Evolutionary conservation across 2,113 vertebrate genomes (phyloP).

Genomic region (Apistogramma diplotaenia): DNA sequence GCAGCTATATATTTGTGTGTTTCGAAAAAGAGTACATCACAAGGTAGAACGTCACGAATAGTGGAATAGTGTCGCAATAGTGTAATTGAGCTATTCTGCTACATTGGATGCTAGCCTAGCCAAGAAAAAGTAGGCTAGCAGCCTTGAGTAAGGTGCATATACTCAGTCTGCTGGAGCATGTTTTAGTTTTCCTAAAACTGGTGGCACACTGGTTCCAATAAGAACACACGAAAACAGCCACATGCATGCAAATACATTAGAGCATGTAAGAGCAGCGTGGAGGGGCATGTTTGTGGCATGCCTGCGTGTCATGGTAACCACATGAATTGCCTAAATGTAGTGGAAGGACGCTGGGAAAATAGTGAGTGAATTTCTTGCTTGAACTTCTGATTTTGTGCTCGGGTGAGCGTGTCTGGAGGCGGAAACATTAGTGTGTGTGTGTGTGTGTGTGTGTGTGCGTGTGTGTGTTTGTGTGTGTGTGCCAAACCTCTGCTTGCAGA

Average conservation of each 20-base stretch:
- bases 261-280: slow-evolving; percentile 11
- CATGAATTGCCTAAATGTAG: slow-evolving; percentile 48
- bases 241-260: slow-evolving; percentile 38
- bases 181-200: not conserved
- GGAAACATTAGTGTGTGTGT: slow-evolving; percentile 11
- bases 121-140: not conserved
- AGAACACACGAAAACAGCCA: slow-evolving; percentile 1
- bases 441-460: not conserved
- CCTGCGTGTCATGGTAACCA: slow-evolving; percentile 49
- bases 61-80: too few species aligned
- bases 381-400: slow-evolving; percentile 74
- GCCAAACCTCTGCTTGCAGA: slow-evolving; percentile 18
- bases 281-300: slow-evolving; percentile 12
- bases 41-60: not conserved
- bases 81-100: not conserved
- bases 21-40: not conserved
- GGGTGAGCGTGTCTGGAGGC: slow-evolving; percentile 62
- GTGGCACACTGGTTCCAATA: not conserved
- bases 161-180: not conserved
- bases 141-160: not conserved
- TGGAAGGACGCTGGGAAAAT: slow-evolving; percentile 57
- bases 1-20: not conserved
- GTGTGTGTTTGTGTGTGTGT: not conserved
- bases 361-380: slow-evolving; percentile 63
- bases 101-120: not conserved